These are phyloP conservation scores for Syngnathus acus DNA, from an alignment of 2,797 vertebrate genomes.

Conservation along the genomic window DNA sequence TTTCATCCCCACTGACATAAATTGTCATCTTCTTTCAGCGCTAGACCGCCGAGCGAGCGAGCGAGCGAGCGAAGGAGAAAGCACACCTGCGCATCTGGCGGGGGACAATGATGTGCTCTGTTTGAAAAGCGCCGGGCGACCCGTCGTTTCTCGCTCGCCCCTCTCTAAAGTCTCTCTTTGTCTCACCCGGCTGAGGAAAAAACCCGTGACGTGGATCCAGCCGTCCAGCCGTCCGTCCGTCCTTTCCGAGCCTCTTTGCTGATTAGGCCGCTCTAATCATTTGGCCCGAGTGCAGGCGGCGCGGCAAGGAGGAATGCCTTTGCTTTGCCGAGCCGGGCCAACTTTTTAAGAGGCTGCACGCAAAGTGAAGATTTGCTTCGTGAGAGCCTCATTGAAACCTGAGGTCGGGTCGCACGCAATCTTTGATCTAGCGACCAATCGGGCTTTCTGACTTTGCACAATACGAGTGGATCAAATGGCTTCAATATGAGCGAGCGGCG, in stretches of 20 bases:
- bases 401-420: conserved; percentile 34
- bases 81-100: conserved; percentile 56
- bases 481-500: not conserved
- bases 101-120: conserved; percentile 66
- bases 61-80: conserved; percentile 40
- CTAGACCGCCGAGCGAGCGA: conserved; percentile 30
- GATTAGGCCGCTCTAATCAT: conserved; percentile 66
- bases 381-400: conserved; percentile 59
- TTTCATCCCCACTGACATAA: conserved; percentile 34
- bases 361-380: conserved; percentile 26
- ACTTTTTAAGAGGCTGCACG: conserved; percentile 15
- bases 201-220: conserved; percentile 46
- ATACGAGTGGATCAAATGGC: not conserved
- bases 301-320: conserved; percentile 60
- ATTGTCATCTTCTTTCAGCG: conserved; percentile 13
- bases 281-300: conserved; percentile 64
- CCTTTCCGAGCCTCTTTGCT: conserved; percentile 62
- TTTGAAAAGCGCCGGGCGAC: conserved; percentile 56
- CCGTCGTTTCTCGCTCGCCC: conserved; percentile 39
- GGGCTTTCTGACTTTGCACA: not conserved
- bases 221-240: conserved; percentile 7
- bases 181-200: conserved; percentile 41
- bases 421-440: conserved; percentile 31
- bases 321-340: conserved; percentile 55
- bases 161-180: conserved; percentile 38